Evolutionary conservation across 2,797 vertebrate species (phyloP).

Genomic region (Amphiprion clarkii): DNA sequence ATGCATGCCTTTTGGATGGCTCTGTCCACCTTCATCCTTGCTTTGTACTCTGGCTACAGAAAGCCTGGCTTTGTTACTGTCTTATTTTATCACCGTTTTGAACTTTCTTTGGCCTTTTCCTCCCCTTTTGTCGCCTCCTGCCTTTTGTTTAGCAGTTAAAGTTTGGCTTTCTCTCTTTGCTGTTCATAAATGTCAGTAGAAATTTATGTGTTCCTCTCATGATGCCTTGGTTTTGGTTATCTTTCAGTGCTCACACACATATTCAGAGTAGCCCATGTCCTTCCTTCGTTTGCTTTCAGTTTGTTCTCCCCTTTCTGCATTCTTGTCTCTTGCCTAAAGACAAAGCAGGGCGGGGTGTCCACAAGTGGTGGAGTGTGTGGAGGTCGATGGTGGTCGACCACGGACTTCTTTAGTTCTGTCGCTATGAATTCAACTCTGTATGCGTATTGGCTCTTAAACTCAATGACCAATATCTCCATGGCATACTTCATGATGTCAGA

Average conservation of each 20-base stretch:
- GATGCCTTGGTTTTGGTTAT: slow-evolving; percentile 53
- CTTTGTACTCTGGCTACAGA: slow-evolving; percentile 45
- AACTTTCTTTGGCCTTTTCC: slow-evolving; percentile 17
- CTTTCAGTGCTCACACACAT: slow-evolving; percentile 9
- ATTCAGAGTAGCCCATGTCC: slow-evolving; percentile 30
- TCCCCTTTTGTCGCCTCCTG: not conserved
- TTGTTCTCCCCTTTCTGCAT: slow-evolving; percentile 53
- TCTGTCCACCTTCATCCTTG: slow-evolving; percentile 49
- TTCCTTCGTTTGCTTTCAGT: slow-evolving; percentile 31
- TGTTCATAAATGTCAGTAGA: slow-evolving; percentile 39
- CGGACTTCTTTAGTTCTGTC: slow-evolving; percentile 34
- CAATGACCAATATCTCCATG: slow-evolving; percentile 37
- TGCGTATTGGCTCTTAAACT: slow-evolving; percentile 42
- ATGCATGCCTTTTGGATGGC: slow-evolving; percentile 75
- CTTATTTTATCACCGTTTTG: slow-evolving; percentile 35
- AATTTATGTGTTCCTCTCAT: slow-evolving; percentile 48
- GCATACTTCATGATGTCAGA: slow-evolving; percentile 49
- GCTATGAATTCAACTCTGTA: slow-evolving; percentile 39
- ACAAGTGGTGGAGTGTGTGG: slow-evolving; percentile 26
- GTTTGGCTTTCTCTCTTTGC: slow-evolving; percentile 22
- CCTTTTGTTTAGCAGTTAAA: slow-evolving; percentile 40
- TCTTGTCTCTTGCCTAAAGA: slow-evolving; percentile 72
- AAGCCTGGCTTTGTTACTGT: slow-evolving; percentile 40
- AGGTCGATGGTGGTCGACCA: slow-evolving; percentile 8
- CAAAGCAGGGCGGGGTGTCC: slow-evolving; percentile 53